Evolutionary conservation across 2,888 invertebrate species (phyloP).

Genomic region (Macrosoma leucophasiata): DNA sequence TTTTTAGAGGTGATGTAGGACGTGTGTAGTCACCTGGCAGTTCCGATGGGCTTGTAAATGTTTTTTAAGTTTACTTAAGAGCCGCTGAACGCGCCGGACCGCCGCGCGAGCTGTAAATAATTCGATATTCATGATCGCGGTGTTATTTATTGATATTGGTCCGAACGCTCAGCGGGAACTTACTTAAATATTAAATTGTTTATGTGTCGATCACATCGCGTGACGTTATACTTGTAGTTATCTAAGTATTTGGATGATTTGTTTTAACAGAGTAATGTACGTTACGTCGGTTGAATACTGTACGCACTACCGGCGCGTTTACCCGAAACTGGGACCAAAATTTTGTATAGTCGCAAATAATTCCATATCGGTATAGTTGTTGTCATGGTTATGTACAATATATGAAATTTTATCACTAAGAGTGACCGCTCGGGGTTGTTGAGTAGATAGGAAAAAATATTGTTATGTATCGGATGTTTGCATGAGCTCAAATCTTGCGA

Average conservation of each 20-base stretch:
- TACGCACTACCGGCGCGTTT: slow-evolving; percentile 30
- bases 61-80: slow-evolving; percentile 24
- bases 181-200: slow-evolving; percentile 51
- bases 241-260: slow-evolving; percentile 53
- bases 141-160: slow-evolving; percentile 25
- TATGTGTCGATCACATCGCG: slow-evolving; percentile 51
- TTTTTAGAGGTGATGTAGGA: too few relatives aligned
- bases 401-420: slow-evolving; percentile 61
- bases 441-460: slow-evolving; percentile 59
- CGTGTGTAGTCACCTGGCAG: too few relatives aligned
- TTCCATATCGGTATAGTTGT: slow-evolving; percentile 46
- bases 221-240: slow-evolving; percentile 44
- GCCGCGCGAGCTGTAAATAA: slow-evolving; percentile 32
- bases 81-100: slow-evolving; percentile 18
- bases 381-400: slow-evolving; percentile 49
- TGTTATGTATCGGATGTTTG: slow-evolving; percentile 42
- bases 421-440: slow-evolving; percentile 60
- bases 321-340: slow-evolving; percentile 63
- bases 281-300: slow-evolving; percentile 34
- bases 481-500: slow-evolving; percentile 59
- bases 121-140: slow-evolving; percentile 9
- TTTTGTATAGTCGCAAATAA: slow-evolving; percentile 45
- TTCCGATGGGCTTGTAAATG: slow-evolving; percentile 33
- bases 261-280: slow-evolving; percentile 41
- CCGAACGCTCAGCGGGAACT: slow-evolving; percentile 26